phyloP scores from a whole-genome alignment of 2,113 vertebrate species.

The Cololabis saira region DNA sequence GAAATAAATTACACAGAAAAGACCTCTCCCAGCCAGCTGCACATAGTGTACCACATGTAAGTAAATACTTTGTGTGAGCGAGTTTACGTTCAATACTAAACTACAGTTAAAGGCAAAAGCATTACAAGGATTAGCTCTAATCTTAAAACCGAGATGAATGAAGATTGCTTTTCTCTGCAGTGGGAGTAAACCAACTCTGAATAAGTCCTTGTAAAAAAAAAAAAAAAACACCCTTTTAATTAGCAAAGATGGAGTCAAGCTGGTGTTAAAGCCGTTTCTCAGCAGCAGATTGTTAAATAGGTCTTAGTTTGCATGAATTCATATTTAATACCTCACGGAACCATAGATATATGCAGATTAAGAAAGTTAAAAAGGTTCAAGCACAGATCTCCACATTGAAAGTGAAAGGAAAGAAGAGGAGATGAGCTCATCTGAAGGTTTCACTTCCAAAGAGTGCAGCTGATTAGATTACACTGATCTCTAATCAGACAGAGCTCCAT shows the following conservation, averaged over 20 bases:
- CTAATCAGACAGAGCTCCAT: conserved; percentile 41
- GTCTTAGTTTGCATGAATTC: no score
- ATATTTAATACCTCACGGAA: no score
- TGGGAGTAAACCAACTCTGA: conserved; percentile 5
- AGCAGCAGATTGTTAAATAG: no score
- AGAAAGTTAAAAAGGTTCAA: no score
- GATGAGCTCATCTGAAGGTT: background rate
- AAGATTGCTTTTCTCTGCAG: background rate
- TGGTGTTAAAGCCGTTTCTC: no score
- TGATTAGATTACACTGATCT: conserved; percentile 55
- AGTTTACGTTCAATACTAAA: background rate
- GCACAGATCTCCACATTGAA: no score
- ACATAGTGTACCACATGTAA: no score
- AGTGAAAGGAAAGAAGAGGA: no score
- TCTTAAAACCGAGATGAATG: background rate
- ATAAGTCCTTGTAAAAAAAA: background rate
- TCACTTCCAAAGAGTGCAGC: conserved; percentile 8
- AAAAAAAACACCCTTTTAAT: background rate
- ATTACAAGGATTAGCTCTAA: background rate
- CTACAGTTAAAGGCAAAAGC: no score
- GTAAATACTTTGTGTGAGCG: background rate
- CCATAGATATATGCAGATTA: no score
- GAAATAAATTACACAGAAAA: no score
- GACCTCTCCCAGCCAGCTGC: no score
- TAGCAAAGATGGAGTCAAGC: background rate